Percentiles rank a stretch among this genome's conserved stretches.
Evolutionary conservation across 2,113 vertebrate species (phyloP).

Genomic region (Potamarius usumacintae): DNA sequence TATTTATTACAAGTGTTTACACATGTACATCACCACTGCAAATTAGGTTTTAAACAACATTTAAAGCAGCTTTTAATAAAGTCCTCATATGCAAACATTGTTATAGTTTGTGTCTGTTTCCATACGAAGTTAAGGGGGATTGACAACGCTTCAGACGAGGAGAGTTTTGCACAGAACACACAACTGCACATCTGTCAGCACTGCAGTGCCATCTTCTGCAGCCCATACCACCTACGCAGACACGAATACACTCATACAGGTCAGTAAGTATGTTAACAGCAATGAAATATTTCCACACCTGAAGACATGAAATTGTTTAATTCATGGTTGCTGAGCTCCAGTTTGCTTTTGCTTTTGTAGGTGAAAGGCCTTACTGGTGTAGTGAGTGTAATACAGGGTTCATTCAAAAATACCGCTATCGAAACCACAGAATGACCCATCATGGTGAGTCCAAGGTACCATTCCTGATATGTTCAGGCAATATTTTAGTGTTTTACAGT

Average conservation of each 20-base stretch:
- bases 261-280: constrained; percentile 35
- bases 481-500: not conserved
- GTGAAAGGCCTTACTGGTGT: constrained; percentile 95
- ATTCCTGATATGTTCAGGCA: not conserved
- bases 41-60: not conserved
- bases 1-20: not conserved
- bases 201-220: constrained; percentile 91
- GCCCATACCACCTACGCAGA: constrained; percentile 93
- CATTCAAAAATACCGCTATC: constrained; percentile 96
- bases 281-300: not conserved
- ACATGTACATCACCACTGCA: not conserved
- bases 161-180: constrained; percentile 80
- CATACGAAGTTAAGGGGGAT: constrained; percentile 74
- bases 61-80: not conserved
- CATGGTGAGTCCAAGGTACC: constrained; percentile 72
- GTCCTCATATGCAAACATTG: not conserved
- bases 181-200: constrained; percentile 94
- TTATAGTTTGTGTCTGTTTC: constrained; percentile 12
- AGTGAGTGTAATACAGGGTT: constrained; percentile 97
- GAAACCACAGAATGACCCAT: constrained; percentile 93
- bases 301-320: not conserved
- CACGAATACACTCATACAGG: constrained; percentile 97
- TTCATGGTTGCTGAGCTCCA: not conserved
- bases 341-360: constrained; percentile 55
- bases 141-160: constrained; percentile 57